Conservation (phyloP, 2,797 vertebrate genomes). For the Chloroceryle inda region DNA sequence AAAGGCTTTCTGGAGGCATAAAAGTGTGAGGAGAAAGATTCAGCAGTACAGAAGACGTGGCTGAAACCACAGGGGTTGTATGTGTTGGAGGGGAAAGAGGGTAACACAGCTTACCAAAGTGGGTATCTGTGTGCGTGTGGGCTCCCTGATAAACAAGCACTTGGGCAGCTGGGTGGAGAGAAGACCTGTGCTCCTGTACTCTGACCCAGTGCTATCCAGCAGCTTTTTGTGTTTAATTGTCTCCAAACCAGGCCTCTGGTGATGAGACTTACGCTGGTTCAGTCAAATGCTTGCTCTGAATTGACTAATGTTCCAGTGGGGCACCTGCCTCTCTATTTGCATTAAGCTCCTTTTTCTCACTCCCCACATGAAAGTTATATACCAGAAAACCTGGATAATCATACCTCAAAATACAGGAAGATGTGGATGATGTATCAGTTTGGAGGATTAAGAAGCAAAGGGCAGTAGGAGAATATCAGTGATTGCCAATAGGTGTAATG, state of each 20-base stretch:
- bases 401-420: neutral
- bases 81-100: neutral
- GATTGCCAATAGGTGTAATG: neutral
- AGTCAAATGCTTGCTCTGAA: neutral
- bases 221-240: neutral
- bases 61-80: neutral
- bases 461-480: neutral
- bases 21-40: neutral
- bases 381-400: neutral
- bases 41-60: neutral
- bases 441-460: neutral
- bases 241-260: neutral
- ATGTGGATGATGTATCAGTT: neutral
- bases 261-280: neutral
- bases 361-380: neutral
- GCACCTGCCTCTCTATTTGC: neutral
- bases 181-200: neutral
- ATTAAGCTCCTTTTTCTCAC: neutral
- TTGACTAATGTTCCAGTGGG: neutral
- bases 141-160: neutral
- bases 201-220: rapidly evolving
- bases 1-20: neutral
- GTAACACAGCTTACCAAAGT: neutral
- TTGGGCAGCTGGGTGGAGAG: neutral
- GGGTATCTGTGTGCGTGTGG: neutral